These are phyloP conservation scores for Acanthurus tractus DNA, from an alignment of 2,797 vertebrate genomes.

Conservation along the genomic window DNA sequence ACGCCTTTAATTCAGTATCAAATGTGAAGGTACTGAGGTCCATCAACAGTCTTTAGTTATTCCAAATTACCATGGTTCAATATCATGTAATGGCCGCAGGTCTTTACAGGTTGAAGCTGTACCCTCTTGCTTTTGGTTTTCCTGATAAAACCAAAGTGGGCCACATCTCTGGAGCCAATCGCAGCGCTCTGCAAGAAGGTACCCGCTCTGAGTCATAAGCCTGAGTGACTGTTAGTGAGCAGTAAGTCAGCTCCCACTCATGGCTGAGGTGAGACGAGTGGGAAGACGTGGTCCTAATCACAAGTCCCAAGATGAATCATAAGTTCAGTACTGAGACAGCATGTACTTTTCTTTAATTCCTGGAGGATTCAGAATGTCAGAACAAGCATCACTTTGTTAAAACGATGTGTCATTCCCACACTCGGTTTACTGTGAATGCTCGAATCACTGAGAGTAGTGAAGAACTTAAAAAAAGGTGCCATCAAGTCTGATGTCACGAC, in stretches of 20 bases:
- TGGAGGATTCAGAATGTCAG: constrained; percentile 32
- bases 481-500: not conserved
- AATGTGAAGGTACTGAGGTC: not conserved
- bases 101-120: not conserved
- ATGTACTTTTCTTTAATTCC: constrained; percentile 42
- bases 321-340: constrained; percentile 29
- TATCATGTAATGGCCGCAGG: not conserved
- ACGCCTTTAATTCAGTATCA: not conserved
- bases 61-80: not conserved
- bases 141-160: constrained; percentile 4
- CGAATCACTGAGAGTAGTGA: not conserved
- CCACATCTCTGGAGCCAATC: constrained; percentile 15
- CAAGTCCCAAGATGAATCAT: constrained; percentile 47
- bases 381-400: constrained; percentile 26
- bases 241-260: constrained; percentile 45
- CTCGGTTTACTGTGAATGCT: not conserved
- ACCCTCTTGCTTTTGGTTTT: not conserved
- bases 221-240: constrained; percentile 38
- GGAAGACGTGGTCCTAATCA: constrained; percentile 10
- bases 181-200: constrained; percentile 6
- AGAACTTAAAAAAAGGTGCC: not conserved
- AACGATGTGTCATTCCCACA: constrained; percentile 14
- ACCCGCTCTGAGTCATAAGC: constrained; percentile 41
- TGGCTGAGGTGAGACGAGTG: constrained; percentile 33
- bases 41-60: not conserved